phyloP scores from a whole-genome alignment of 2,888 invertebrate genomes.

The Cryptus armator region DNA sequence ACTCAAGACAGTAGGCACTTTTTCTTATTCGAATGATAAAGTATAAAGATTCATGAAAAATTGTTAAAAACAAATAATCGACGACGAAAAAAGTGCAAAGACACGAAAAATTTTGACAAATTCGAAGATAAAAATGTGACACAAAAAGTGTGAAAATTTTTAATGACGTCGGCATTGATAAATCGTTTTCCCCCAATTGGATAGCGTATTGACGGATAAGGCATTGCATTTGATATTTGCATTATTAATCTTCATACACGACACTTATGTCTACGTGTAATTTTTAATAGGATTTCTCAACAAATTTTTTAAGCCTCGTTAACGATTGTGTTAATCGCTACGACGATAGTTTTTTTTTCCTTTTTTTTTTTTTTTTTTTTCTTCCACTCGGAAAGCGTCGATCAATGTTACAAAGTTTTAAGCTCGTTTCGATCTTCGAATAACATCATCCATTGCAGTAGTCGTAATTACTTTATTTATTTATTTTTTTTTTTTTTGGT shows the following conservation, averaged over 20 bases:
- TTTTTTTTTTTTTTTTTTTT: not conserved
- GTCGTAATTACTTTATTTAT: not conserved
- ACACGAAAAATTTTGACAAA: not conserved
- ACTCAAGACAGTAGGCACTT: conserved; percentile 15
- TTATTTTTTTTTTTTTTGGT: not conserved
- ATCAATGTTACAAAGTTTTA: conserved; percentile 9
- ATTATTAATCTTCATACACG: conserved; percentile 62
- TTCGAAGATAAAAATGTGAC: not conserved
- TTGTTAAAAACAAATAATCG: not conserved
- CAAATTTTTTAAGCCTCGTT: conserved; percentile 23
- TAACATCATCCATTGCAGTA: conserved; percentile 30
- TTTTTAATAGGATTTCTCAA: conserved; percentile 44
- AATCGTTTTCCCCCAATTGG: conserved; percentile 8
- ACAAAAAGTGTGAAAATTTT: conserved; percentile 3
- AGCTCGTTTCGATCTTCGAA: conserved; percentile 15
- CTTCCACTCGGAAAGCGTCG: not conserved
- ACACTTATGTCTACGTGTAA: conserved; percentile 53
- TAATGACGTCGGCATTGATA: conserved; percentile 13
- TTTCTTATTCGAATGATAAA: conserved; percentile 6
- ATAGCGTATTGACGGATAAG: conserved; percentile 76
- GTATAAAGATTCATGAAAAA: not conserved
- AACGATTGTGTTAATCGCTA: conserved; percentile 8
- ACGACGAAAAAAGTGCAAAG: conserved; percentile 20
- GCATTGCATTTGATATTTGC: conserved; percentile 79
- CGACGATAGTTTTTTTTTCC: not conserved